Evolutionary conservation across 1,140 invertebrate species (phyloP), one percentile per base, ranked within the genome.

Genomic region (Steinernema feltiae): DNA sequence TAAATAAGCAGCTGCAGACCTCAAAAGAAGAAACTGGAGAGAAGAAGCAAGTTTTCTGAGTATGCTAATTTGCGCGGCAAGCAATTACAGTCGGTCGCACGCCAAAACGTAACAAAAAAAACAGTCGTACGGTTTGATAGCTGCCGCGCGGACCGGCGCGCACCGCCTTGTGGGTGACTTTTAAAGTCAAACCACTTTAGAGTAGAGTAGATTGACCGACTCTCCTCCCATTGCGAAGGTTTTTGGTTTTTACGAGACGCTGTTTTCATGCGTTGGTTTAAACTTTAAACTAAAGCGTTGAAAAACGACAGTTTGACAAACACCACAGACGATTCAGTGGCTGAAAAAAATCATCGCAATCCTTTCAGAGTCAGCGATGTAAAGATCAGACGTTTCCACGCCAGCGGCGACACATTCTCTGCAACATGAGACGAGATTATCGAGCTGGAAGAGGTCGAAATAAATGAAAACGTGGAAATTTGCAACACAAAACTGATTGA

Each of bases 121-220:
- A 63, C 35, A 41, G 35, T 7, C 35, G n/a, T 18, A 41, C 18
- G 7, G 18, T 7, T 7, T 7, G 35, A 41, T 18, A 41, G 7
- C 7, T 41, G 7, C 18, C 35, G 35, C 35, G 18, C 35, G 18
- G 35, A 41, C 35, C n/a, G n/a, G n/a, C n/a, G n/a, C n/a, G n/a
- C n/a, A n/a, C n/a, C n/a, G n/a, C n/a, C n/a, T n/a, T n/a, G n/a
- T n/a, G n/a, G n/a, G 53, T 63, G 53, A 63, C 53, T 63, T 63
- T 63, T 63, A 63, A 63, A 63, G 53, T 63, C 53, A 27, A 63
- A 27, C 53, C 53, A 41, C 35, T n/a, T n/a, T n/a, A n/a, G n/a
- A n/a, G n/a, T n/a, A n/a, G n/a, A n/a, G n/a, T n/a, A n/a, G n/a
- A n/a, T n/a, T n/a, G n/a, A n/a, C 7, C 41, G 41, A 46, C 41